Evolutionary conservation across 2,888 invertebrate species (phyloP).

Genomic region (Itoplectis maculator): DNA sequence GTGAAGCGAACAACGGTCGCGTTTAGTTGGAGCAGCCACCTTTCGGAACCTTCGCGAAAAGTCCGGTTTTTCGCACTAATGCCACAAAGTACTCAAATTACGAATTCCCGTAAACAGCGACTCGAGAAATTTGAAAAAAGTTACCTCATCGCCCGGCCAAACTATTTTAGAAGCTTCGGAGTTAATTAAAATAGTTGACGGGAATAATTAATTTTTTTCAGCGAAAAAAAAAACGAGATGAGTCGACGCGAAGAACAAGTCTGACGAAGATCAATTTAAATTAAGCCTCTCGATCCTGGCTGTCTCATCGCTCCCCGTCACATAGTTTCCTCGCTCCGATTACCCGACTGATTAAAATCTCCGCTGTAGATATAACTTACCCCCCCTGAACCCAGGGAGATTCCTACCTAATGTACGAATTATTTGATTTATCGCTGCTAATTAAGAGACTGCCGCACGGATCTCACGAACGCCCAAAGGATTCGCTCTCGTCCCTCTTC

Average conservation of each 20-base stretch:
- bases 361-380: constrained; percentile 39
- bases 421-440: constrained; percentile 68
- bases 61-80: too few relatives aligned
- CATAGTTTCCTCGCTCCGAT: constrained; percentile 28
- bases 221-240: constrained; percentile 12
- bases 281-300: constrained; percentile 57
- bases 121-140: not conserved
- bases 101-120: too few relatives aligned
- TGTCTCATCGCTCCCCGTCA: not conserved
- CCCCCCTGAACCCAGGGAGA: constrained; percentile 10
- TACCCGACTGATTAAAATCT: constrained; percentile 61
- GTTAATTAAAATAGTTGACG: not conserved
- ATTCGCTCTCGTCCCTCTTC: constrained; percentile 28
- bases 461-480: constrained; percentile 3
- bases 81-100: too few relatives aligned
- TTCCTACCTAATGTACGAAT: constrained; percentile 60
- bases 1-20: too few relatives aligned
- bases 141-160: too few relatives aligned
- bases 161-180: not conserved
- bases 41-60: too few relatives aligned
- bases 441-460: constrained; percentile 59
- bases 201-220: not conserved
- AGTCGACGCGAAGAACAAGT: constrained; percentile 37
- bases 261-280: constrained; percentile 62
- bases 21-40: too few relatives aligned